Evolutionary conservation across 2,113 vertebrate species (phyloP), one percentile per base, ranked within the genome.

Genomic region (Corythornis vintsioides): DNA sequence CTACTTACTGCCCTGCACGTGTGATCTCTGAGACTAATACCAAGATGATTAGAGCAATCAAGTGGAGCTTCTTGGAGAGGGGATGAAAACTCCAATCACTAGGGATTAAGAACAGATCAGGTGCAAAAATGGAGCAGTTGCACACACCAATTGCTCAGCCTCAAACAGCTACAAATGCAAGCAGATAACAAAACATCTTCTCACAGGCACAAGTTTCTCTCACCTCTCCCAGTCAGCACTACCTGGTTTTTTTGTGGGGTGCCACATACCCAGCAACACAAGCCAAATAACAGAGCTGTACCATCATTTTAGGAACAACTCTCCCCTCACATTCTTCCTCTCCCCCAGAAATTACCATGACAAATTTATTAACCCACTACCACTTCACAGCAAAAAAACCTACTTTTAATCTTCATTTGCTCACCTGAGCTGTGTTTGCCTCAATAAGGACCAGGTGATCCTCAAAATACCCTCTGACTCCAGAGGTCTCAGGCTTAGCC

Each of bases 1-100:
- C 88, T 88, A 73, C 93, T 95, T 92, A 91, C 11, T 2, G 0
- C 56, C 33, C 86, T 83, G 43, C 0, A 0, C 38, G 40, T 48
- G 86, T n/a, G 60, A 91, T 70, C 25, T 0, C 83, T 31, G 57
- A 76, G 65, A 77, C n/a, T 95, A 95, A 95, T 64, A 79, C 73
- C 70, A 67, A 78, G 73, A 69, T 77, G 88, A 95, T 95, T 94
- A 94, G 60, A 90, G 79, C 76, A 91, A 94, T 92, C 94, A 95
- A 88, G 70, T 22, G 20, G 40, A 92, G 90, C 85, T 93, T 71
- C 93, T 73, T 60, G 79, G 22, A 33, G 61, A 84, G 24, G 28
- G 93, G 61, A 95, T 90, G 78, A 91, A 88, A 91, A 89, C 52
- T 79, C 90, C 76, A 80, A 71, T 92, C 65, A 48, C 18, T 29